Conservation (phyloP, 2,113 vertebrate species). For the Rhabdornis inornatus region DNA sequence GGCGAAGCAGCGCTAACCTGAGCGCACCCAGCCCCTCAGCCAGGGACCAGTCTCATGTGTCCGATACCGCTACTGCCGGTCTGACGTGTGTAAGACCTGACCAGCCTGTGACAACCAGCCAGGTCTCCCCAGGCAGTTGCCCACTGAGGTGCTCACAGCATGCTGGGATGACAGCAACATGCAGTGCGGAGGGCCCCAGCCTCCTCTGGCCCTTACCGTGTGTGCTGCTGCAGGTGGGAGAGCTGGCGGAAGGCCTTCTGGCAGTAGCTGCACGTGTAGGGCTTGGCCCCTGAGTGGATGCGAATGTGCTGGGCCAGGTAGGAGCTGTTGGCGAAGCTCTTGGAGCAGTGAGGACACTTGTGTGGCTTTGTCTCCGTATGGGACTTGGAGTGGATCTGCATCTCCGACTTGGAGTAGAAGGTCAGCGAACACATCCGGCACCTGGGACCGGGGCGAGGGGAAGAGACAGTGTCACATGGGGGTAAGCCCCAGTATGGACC, state of each 20-base stretch:
- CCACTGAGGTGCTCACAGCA: slow-evolving; percentile 10
- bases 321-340: slow-evolving; percentile 98
- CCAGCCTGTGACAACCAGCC: background rate
- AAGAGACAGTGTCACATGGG: slow-evolving; percentile 26
- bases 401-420: slow-evolving; percentile 99
- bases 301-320: slow-evolving; percentile 97
- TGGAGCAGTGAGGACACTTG: slow-evolving; percentile 98
- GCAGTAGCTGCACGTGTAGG: slow-evolving; percentile 91
- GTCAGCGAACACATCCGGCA: slow-evolving; percentile 99
- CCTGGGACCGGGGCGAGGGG: slow-evolving; percentile 77
- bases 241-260: slow-evolving; percentile 90
- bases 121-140: background rate
- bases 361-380: slow-evolving; percentile 98
- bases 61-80: accelerated
- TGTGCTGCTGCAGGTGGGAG: slow-evolving; percentile 35
- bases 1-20: background rate
- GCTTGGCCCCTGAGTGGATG: slow-evolving; percentile 97
- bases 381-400: slow-evolving; percentile 98
- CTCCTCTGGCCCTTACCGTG: slow-evolving; percentile 88
- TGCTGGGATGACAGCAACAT: slow-evolving; percentile 57
- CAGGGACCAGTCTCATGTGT: background rate
- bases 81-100: background rate
- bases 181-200: slow-evolving; percentile 81
- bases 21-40: background rate
- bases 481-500: background rate